Evolutionary conservation across 2,888 invertebrate genomes (phyloP).

Genomic region (Himalopsyche anomala): DNA sequence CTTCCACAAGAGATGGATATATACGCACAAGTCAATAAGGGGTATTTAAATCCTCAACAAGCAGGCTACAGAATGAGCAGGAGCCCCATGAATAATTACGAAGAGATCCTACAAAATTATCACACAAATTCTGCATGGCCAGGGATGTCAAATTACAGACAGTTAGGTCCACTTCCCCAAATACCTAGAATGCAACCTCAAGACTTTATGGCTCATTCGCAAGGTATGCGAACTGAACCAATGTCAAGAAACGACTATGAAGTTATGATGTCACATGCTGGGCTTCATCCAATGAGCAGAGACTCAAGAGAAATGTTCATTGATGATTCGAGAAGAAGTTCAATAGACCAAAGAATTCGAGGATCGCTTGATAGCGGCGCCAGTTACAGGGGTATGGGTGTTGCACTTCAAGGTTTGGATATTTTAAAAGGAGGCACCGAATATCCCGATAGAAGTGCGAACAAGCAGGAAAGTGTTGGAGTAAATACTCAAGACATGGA

Average conservation of each 20-base stretch:
- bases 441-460: not conserved
- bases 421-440: conserved; percentile 37
- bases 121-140: not conserved
- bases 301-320: conserved; percentile 2
- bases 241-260: conserved; percentile 17
- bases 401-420: conserved; percentile 44
- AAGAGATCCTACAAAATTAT: not conserved
- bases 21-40: conserved; percentile 48
- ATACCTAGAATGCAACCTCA: conserved; percentile 27
- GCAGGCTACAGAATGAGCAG: not conserved
- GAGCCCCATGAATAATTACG: not conserved
- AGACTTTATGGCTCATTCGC: conserved; percentile 38
- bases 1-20: conserved; percentile 49
- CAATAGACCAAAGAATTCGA: not conserved
- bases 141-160: not conserved
- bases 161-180: not conserved
- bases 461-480: not conserved
- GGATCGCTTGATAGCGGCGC: not conserved
- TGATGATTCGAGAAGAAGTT: conserved; percentile 4
- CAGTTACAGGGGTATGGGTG: not conserved
- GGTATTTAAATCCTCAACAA: not conserved
- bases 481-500: not conserved
- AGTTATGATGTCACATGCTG: conserved; percentile 9
- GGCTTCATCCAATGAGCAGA: not conserved
- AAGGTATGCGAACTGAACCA: conserved; percentile 51